These are phyloP conservation scores for Montipora cactus DNA, from an alignment of 64 coral and sea anemone species.

Conservation along the genomic window DNA sequence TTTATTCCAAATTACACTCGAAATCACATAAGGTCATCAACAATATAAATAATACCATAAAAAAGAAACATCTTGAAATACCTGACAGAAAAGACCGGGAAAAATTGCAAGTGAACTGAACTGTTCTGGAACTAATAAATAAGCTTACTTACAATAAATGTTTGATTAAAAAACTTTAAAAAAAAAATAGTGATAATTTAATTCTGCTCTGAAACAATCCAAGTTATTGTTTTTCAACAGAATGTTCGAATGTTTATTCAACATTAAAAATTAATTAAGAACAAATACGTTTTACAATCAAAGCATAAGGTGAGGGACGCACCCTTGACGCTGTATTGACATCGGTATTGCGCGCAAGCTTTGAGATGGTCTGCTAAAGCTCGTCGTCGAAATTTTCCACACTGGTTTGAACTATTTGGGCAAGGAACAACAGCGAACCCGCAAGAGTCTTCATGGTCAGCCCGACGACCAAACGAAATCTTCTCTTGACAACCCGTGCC, in stretches of 20 bases:
- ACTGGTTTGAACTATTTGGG: constrained; percentile 99
- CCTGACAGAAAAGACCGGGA: too few species aligned
- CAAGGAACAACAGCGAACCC: constrained; percentile 85
- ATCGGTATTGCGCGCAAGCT: constrained; percentile 81
- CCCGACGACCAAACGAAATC: constrained; percentile 77
- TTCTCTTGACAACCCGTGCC: constrained; percentile 79
- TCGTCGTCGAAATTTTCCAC: constrained; percentile 89
- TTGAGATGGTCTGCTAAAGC: constrained; percentile 84
- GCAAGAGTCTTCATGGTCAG: constrained; percentile 85
- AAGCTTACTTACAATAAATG: too few species aligned
- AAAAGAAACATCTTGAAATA: too few species aligned
- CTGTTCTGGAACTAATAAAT: too few species aligned
- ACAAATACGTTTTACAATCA: background rate
- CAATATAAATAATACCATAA: too few species aligned
- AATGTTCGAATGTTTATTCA: background rate
- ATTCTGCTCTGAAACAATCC: too few species aligned
- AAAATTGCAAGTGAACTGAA: too few species aligned
- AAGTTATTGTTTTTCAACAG: background rate
- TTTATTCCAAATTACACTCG: too few species aligned
- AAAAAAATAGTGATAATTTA: too few species aligned
- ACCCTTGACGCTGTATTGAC: constrained; percentile 87
- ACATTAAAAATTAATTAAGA: constrained; percentile 37
- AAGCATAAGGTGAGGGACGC: background rate
- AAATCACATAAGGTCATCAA: too few species aligned
- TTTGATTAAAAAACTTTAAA: too few species aligned